A percentile compares a stretch with the other conserved stretches of the same genome.
phyloP scores from a whole-genome alignment of 2,797 vertebrate species.

The Danio tinwini region DNA sequence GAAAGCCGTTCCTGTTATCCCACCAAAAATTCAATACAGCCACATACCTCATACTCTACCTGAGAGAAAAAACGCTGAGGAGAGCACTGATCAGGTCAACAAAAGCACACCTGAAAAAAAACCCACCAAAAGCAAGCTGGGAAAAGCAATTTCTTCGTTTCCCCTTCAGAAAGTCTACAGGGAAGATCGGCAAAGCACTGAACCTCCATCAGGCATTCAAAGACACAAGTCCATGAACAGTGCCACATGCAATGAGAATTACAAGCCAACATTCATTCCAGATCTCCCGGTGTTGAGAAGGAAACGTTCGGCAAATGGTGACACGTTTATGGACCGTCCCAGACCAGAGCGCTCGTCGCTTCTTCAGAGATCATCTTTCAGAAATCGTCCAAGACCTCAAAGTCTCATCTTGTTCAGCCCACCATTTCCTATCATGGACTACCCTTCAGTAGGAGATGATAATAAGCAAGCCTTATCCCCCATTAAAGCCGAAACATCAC shows the following conservation, averaged over 20 bases:
- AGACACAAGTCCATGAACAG: constrained; percentile 69
- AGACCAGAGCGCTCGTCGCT: constrained; percentile 84
- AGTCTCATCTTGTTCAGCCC: constrained; percentile 97
- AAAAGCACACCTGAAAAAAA: constrained; percentile 74
- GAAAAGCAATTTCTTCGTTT: constrained; percentile 68
- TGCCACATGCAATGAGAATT: constrained; percentile 64
- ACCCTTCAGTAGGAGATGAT: constrained; percentile 85
- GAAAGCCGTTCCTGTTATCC: constrained; percentile 93
- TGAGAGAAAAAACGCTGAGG: constrained; percentile 64
- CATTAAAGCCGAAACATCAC: constrained; percentile 83
- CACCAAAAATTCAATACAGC: constrained; percentile 95
- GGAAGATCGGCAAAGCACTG: constrained; percentile 83
- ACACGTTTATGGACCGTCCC: constrained; percentile 86
- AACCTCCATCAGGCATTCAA: constrained; percentile 69
- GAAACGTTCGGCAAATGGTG: constrained; percentile 85
- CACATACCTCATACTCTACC: constrained; percentile 89
- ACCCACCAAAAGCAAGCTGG: constrained; percentile 66
- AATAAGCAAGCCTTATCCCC: constrained; percentile 86
- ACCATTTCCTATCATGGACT: constrained; percentile 97
- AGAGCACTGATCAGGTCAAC: constrained; percentile 64
- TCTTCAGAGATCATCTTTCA: constrained; percentile 88
- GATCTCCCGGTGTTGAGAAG: constrained; percentile 84
- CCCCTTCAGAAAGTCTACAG: constrained; percentile 75
- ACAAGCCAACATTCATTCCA: constrained; percentile 67
- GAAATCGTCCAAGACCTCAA: constrained; percentile 93